A percentile compares a stretch with the other conserved stretches of the same genome.
These are phyloP conservation scores for Zoanthus sansibaricus DNA, from an alignment of 92 coral and sea anemone species.

Conservation along the genomic window DNA sequence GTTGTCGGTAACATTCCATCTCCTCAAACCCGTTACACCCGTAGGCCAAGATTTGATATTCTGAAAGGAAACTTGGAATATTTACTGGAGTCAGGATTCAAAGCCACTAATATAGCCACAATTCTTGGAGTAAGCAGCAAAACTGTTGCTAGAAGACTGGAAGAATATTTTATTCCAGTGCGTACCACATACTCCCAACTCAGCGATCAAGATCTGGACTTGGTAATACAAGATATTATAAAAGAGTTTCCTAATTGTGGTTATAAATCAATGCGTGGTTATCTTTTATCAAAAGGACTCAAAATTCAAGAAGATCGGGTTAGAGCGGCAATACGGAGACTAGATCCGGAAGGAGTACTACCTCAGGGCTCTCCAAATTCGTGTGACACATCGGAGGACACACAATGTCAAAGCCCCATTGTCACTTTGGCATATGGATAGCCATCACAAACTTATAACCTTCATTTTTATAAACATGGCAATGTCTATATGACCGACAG, in stretches of 20 bases:
- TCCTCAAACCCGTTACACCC: background rate
- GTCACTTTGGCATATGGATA: constrained; percentile 52
- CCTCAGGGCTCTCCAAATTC: constrained; percentile 45
- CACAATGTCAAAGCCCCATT: constrained; percentile 48
- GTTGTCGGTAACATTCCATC: background rate
- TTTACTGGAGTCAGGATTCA: constrained; percentile 65
- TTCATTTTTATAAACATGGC: background rate
- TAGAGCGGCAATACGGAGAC: constrained; percentile 72
- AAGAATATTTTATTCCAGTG: constrained; percentile 57
- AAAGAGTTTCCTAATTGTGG: constrained; percentile 62
- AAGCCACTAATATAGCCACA: constrained; percentile 64
- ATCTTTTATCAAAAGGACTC: constrained; percentile 62
- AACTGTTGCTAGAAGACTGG: constrained; percentile 73
- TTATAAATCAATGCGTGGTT: constrained; percentile 63
- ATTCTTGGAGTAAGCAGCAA: constrained; percentile 59
- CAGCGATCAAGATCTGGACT: constrained; percentile 56
- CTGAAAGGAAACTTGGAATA: constrained; percentile 41
- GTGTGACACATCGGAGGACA: constrained; percentile 45
- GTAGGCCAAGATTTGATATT: constrained; percentile 54
- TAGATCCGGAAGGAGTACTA: constrained; percentile 65
- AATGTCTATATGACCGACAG: background rate
- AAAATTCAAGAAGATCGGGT: constrained; percentile 72
- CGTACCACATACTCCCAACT: constrained; percentile 59
- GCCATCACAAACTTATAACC: constrained; percentile 16
- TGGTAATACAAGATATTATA: constrained; percentile 43